Evolutionary conservation across 2,113 vertebrate species (phyloP), one percentile per base, ranked within the genome.

Genomic region (Sander vitreus): DNA sequence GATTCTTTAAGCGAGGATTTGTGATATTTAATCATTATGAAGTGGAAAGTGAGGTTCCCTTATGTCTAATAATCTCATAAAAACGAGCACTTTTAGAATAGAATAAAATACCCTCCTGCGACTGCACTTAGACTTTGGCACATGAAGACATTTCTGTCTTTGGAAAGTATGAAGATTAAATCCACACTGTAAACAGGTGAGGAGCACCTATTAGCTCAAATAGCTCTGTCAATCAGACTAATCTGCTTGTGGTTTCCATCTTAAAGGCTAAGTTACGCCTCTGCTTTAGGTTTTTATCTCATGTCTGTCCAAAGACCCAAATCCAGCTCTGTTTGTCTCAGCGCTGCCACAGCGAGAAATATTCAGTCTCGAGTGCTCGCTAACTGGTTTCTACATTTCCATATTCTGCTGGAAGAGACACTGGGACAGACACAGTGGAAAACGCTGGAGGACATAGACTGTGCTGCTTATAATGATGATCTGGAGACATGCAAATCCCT

Each of bases 21-120:
- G 77, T 75, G 68, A 80, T 80, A 78, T 90, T 86, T 87, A 65
- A 83, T 89, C 87, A 85, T 85, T 67, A 39, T 76, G 64, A 87
- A 90, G 87, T 85, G 91, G 89, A 93, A 90, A 87, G 60, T 76
- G 68, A 75, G 73, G 59, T 48, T 75, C 84, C 75, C 74, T 84
- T 59, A 87, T 13, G 69, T 76, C 76, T 79, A 66, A 87, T 91
- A 88, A 74, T 76, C 85, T 88, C 50, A 39, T 92, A 85, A 88
- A 93, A 78, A 78, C 21, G 0, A 23, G 18, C 39, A 36, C 23
- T 73, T 82, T 84, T 80, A 48, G 68, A 81, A 27, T 39, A 27
- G 67, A 79, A 63, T 67, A 5, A 66, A 86, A 89, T 65, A 54
- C 59, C 81, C 75, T 75, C 85, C 55, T 64, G n/a, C 58, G 78